Conservation (phyloP, 2,888 invertebrate genomes). For the Troides helena region DNA sequence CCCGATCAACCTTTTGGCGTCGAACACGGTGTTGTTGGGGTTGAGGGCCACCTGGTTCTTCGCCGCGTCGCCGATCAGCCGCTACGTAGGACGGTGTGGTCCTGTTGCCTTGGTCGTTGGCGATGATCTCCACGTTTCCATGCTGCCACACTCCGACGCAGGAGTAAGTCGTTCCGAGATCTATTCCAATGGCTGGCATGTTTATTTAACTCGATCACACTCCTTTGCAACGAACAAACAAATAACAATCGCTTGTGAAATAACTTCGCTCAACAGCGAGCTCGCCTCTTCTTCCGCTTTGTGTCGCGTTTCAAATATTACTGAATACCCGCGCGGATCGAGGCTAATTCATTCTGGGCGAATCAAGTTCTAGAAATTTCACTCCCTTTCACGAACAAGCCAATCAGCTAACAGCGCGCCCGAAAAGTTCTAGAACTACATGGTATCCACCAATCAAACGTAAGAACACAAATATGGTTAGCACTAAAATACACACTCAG, state of each 20-base stretch:
- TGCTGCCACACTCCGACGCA: slow-evolving; percentile 60
- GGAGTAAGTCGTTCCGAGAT: slow-evolving; percentile 89
- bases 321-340: slow-evolving; percentile 32
- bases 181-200: slow-evolving; percentile 72
- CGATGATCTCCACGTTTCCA: slow-evolving; percentile 84
- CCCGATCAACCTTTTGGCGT: slow-evolving; percentile 91
- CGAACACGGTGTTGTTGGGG: slow-evolving; percentile 86
- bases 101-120: slow-evolving; percentile 92
- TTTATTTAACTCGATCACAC: no score
- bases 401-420: slow-evolving; percentile 46
- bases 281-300: slow-evolving; percentile 21
- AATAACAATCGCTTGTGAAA: slow-evolving; percentile 20
- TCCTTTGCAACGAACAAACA: no score
- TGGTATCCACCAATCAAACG: slow-evolving; percentile 3
- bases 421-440: slow-evolving; percentile 33
- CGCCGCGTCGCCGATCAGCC: slow-evolving; percentile 92
- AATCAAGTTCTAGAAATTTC: slow-evolving; percentile 55
- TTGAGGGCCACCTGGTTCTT: slow-evolving; percentile 91
- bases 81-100: slow-evolving; percentile 92
- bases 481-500: background rate
- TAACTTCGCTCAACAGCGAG: slow-evolving; percentile 26
- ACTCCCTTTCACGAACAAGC: slow-evolving; percentile 41
- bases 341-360: slow-evolving; percentile 35
- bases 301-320: slow-evolving; percentile 27
- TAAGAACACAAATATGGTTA: background rate